These are phyloP conservation scores for Irena cyanogastra DNA, from an alignment of 2,113 vertebrate genomes.

Conservation along the genomic window DNA sequence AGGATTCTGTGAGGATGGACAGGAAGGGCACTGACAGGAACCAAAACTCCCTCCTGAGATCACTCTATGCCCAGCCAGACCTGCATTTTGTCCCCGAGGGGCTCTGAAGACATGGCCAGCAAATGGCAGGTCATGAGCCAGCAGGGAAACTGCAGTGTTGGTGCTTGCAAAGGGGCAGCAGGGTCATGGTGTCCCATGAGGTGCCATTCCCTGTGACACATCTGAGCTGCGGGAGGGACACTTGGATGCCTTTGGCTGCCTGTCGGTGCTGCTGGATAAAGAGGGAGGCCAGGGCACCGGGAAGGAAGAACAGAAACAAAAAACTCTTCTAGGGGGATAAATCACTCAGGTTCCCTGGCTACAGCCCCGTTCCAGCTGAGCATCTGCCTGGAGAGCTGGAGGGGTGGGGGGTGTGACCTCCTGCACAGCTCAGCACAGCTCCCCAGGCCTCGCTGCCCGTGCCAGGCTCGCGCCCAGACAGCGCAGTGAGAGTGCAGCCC, in stretches of 20 bases:
- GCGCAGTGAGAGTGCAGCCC: not conserved
- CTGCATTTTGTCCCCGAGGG: not conserved
- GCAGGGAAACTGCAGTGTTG: not conserved
- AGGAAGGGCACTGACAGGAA: not conserved
- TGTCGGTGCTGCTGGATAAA: rapidly evolving
- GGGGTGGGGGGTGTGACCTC: not conserved
- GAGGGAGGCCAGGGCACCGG: not conserved
- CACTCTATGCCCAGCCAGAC: rapidly evolving
- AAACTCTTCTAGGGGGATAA: not conserved
- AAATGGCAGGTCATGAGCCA: not conserved
- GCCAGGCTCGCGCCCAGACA: not conserved
- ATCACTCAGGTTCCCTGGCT: not conserved
- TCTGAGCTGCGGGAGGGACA: not conserved
- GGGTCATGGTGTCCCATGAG: rapidly evolving
- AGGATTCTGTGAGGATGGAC: not conserved
- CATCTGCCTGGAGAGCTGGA: not conserved
- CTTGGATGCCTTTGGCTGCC: not conserved
- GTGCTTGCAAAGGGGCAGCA: not conserved
- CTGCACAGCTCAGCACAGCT: not conserved
- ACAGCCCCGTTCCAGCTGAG: not conserved
- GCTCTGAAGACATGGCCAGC: not conserved
- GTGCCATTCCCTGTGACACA: not conserved
- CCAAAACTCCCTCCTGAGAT: not conserved
- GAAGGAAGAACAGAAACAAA: not conserved
- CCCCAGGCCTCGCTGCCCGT: not conserved